Conservation (phyloP, 1,140 invertebrate species). For the Drosophila novamexicana region DNA sequence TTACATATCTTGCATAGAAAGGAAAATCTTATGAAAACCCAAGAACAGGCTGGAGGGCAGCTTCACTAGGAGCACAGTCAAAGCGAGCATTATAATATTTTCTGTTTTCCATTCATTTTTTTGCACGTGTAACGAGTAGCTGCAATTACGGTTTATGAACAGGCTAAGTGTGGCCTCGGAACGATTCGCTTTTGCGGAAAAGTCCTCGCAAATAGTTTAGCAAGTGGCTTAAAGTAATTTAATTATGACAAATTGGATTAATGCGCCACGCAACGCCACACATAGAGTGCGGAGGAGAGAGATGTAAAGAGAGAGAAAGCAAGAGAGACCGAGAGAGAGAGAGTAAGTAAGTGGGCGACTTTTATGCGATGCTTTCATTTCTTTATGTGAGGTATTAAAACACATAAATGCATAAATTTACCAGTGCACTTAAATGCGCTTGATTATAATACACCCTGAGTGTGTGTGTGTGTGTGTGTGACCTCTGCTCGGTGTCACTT, state of each 20-base stretch:
- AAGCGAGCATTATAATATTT: constrained; percentile 26
- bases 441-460: constrained; percentile 34
- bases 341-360: not conserved
- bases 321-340: not conserved
- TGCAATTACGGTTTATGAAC: constrained; percentile 59
- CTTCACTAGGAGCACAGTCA: not conserved
- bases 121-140: not conserved
- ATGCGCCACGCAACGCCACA: constrained; percentile 14
- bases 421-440: constrained; percentile 40
- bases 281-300: not conserved
- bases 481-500: constrained; percentile 30
- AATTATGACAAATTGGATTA: constrained; percentile 79
- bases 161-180: constrained; percentile 52
- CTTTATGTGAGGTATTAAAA: constrained; percentile 22
- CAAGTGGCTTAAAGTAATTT: constrained; percentile 78
- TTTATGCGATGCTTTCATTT: constrained; percentile 24
- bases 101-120: constrained; percentile 2
- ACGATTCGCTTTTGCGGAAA: constrained; percentile 46
- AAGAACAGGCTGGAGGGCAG: too few relatives aligned
- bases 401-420: constrained; percentile 36
- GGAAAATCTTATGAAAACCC: too few relatives aligned
- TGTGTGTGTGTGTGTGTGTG: constrained; percentile 1
- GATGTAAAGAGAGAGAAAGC: not conserved
- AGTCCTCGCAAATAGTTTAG: constrained; percentile 44
- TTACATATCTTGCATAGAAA: too few relatives aligned